These are phyloP conservation scores for Haplochromis vanheusdeni DNA, from an alignment of 2,113 vertebrate species.

Conservation along the genomic window DNA sequence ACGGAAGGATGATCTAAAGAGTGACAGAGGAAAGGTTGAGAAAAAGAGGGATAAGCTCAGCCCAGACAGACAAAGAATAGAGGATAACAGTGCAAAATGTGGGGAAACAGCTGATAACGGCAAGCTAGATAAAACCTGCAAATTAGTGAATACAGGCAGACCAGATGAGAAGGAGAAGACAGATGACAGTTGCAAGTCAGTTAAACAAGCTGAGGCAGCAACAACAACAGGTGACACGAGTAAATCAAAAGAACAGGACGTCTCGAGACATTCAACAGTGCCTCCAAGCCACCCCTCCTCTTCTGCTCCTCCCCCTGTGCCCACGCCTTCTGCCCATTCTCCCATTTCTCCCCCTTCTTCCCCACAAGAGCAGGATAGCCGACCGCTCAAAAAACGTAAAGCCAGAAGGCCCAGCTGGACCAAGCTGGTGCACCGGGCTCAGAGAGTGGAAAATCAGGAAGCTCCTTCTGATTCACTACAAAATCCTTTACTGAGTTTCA, in stretches of 20 bases:
- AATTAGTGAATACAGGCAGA: background rate
- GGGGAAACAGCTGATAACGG: slow-evolving; percentile 10
- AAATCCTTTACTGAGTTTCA: slow-evolving; percentile 32
- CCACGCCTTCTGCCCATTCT: slow-evolving; percentile 9
- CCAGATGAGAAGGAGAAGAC: slow-evolving; percentile 22
- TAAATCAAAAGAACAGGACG: slow-evolving; percentile 63
- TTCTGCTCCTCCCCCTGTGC: slow-evolving; percentile 26
- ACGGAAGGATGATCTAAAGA: slow-evolving; percentile 20
- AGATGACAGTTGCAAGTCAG: slow-evolving; percentile 31
- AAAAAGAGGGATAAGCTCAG: slow-evolving; percentile 36
- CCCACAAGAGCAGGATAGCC: slow-evolving; percentile 72
- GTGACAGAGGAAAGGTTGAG: slow-evolving; percentile 31
- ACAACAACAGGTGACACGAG: slow-evolving; percentile 43
- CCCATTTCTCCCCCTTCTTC: slow-evolving; percentile 31
- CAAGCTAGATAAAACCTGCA: slow-evolving; percentile 28
- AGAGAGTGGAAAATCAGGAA: slow-evolving; percentile 56
- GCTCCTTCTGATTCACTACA: slow-evolving; percentile 32
- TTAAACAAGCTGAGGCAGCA: slow-evolving; percentile 37
- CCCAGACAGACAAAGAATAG: slow-evolving; percentile 25
- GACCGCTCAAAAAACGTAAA: slow-evolving; percentile 86
- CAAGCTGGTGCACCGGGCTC: slow-evolving; percentile 76
- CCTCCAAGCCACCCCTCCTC: slow-evolving; percentile 33
- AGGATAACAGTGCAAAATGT: slow-evolving; percentile 16
- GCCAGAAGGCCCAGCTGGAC: slow-evolving; percentile 87
- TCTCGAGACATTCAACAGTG: slow-evolving; percentile 35